Conservation (phyloP, 2,888 invertebrate genomes). For the Byasa hedistus region DNA sequence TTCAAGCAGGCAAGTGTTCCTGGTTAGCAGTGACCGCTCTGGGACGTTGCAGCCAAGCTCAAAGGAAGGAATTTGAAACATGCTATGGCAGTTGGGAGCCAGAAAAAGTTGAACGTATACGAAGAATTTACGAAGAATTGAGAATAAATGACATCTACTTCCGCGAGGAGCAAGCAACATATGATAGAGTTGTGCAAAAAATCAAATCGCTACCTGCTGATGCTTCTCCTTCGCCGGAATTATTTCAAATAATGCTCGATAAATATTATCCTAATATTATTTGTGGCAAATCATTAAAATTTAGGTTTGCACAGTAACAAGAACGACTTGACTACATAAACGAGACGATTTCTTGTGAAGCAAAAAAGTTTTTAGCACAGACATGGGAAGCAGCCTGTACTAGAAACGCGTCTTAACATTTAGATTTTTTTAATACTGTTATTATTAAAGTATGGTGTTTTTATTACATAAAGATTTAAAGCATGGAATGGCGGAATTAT, state of each 20-base stretch:
- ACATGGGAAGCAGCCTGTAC: no score
- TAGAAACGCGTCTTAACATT: no score
- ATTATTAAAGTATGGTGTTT: no score
- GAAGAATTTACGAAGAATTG: neutral
- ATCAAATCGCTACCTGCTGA: constrained; percentile 7
- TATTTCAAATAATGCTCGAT: constrained; percentile 12
- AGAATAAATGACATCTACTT: neutral
- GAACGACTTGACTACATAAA: no score
- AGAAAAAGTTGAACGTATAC: neutral
- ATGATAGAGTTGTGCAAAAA: constrained; percentile 1
- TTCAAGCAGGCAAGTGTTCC: constrained; percentile 94
- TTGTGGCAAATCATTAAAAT: neutral
- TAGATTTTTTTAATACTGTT: no score
- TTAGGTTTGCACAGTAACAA: no score
- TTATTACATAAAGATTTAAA: no score
- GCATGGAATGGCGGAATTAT: no score
- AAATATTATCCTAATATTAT: constrained; percentile 14
- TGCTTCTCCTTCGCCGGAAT: constrained; percentile 4
- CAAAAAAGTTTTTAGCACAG: no score
- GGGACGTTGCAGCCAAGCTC: constrained; percentile 83
- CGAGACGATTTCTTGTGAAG: no score
- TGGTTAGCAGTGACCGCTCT: constrained; percentile 94
- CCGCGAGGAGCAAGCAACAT: neutral
- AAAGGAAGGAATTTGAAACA: constrained; percentile 75
- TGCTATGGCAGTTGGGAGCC: constrained; percentile 84